Conservation (phyloP, 2,113 vertebrate genomes). For the Microtus oregoni region DNA sequence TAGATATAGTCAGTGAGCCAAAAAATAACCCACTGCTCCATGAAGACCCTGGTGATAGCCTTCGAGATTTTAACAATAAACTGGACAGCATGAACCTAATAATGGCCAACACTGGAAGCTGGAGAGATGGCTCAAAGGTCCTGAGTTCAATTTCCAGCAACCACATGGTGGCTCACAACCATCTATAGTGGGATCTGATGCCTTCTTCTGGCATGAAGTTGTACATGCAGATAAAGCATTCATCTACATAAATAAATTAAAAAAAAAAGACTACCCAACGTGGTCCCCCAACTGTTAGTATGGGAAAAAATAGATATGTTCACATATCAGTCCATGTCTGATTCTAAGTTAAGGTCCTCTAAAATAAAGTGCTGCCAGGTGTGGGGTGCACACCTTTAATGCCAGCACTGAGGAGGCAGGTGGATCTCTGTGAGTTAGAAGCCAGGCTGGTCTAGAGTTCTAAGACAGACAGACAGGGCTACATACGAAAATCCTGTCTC, state of each 20-base stretch:
- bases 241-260: not conserved
- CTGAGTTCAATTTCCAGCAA: not conserved
- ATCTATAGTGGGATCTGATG: not conserved
- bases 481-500: not conserved
- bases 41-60: slow-evolving; percentile 9
- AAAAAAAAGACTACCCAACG: not conserved
- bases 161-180: not conserved
- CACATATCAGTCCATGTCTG: slow-evolving; percentile 10
- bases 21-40: slow-evolving; percentile 37
- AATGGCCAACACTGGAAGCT: not conserved
- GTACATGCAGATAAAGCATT: not conserved
- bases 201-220: not conserved
- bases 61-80: not conserved
- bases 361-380: not conserved
- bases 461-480: not conserved
- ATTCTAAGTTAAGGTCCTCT: not conserved
- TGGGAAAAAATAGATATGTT: not conserved
- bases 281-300: not conserved
- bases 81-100: not conserved
- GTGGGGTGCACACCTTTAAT: not conserved
- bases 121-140: not conserved
- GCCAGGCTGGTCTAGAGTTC: not conserved
- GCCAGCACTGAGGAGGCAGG: not conserved
- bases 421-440: not conserved
- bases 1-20: no score